Evolutionary conservation across 2,113 vertebrate species (phyloP).

Genomic region (Odocoileus virginianus): DNA sequence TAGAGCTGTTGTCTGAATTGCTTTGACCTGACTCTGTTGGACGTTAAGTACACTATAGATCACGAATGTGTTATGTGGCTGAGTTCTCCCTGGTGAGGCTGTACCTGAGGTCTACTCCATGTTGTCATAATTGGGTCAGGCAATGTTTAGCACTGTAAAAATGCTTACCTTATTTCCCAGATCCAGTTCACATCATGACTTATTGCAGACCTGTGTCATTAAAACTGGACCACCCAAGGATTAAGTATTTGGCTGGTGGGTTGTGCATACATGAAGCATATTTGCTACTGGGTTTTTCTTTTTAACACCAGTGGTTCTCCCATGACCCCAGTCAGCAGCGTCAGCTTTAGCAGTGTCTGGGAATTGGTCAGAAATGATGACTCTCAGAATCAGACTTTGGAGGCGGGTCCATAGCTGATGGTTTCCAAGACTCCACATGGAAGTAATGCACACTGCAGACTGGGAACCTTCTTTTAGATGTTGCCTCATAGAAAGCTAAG

Average conservation of each 20-base stretch:
- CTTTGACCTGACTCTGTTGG: background rate
- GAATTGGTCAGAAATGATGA: background rate
- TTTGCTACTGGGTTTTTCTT: background rate
- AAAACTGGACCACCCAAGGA: background rate
- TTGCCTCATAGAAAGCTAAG: background rate
- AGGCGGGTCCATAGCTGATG: background rate
- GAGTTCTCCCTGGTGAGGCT: background rate
- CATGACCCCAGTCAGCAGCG: background rate
- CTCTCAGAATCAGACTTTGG: background rate
- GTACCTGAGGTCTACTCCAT: background rate
- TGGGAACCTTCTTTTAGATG: background rate
- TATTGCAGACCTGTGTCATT: background rate
- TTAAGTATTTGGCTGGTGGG: background rate
- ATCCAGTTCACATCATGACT: background rate
- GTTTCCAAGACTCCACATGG: background rate
- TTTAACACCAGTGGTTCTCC: background rate
- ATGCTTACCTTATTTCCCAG: slow-evolving; percentile 25
- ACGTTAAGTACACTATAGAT: slow-evolving; percentile 9
- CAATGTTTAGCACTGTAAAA: slow-evolving; percentile 36
- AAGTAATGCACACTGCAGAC: background rate
- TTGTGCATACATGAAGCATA: background rate
- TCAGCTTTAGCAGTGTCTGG: background rate
- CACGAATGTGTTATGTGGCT: background rate
- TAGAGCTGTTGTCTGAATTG: slow-evolving; percentile 17
- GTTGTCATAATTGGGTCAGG: slow-evolving; percentile 20